Evolutionary conservation across 2,113 vertebrate genomes (phyloP), one percentile per base, ranked within the genome.

Genomic region (Lepidothrix coronata): DNA sequence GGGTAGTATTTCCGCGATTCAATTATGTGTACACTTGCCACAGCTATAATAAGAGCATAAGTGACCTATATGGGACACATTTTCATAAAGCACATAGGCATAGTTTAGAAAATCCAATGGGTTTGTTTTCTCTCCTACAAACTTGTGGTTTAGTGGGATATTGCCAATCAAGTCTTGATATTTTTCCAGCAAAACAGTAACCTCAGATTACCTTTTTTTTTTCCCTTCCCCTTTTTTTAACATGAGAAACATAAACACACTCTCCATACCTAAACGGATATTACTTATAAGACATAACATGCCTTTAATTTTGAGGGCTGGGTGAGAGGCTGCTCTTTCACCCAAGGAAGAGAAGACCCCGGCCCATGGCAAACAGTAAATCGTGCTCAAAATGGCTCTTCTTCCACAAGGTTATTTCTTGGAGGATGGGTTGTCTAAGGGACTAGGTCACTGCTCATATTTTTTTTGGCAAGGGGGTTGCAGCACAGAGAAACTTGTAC

Each of bases 111-210:
- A 98, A 97, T 57, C 89, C 93, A 93, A 71, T 66, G 93, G 91
- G 89, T 98, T 97, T 96, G 96, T 94, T 96, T 93, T 97, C 96
- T 97, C 90, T 91, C 95, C 89, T 97, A 95, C 93, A 95, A 97
- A 97, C 89, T 94, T 98, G 97, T 92, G 97, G 97, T 97, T 96
- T 96, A 93, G 97, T 6, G 93, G 96, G 97, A 96, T 94, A 97
- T 97, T 98, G 97, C 97, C 97, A 97, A 97, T 97, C 92, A 87
- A 97, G 65, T 63, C 87, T 97, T 98, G 97, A 97, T 94, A 97
- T 97, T 91, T 92, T 95, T 98, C 97, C 97, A 97, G 91, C 65
- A 89, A 87, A 95, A 97, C 74, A 94, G 85, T 93, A 98, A 97
- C 96, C 96, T 98, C 97, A 97, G 94, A 97, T 95, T 96, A 80